These are phyloP conservation scores for Lasioglossum lativentre DNA, from an alignment of 2,888 invertebrate genomes.

Conservation along the genomic window DNA sequence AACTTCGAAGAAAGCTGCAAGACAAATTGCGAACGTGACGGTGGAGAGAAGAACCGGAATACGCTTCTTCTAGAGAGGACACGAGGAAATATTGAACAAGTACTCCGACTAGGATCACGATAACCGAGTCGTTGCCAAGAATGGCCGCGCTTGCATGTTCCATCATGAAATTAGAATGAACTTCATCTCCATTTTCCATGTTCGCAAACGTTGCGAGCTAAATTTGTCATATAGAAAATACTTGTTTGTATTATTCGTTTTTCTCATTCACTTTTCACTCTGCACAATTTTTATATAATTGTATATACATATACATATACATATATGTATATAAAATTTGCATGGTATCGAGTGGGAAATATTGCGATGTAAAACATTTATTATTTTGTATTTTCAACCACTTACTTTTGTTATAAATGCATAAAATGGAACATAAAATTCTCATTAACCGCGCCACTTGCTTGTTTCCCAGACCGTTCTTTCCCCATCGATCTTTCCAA, in stretches of 20 bases:
- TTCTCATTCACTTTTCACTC: neutral
- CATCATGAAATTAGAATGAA: conserved; percentile 7
- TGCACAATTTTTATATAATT: too few species aligned
- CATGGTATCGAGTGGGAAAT: too few species aligned
- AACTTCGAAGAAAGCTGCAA: conserved; percentile 12
- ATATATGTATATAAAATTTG: too few species aligned
- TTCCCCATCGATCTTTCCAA: conserved; percentile 5
- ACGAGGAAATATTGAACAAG: neutral
- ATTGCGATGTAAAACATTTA: neutral
- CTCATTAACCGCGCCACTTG: neutral
- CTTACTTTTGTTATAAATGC: too few species aligned
- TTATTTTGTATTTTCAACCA: neutral
- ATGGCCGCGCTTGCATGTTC: neutral
- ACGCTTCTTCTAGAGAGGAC: conserved; percentile 5
- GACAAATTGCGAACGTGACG: conserved; percentile 37
- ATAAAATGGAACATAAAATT: neutral
- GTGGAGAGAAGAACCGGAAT: conserved; percentile 5
- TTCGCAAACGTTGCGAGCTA: neutral
- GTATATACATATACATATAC: too few species aligned
- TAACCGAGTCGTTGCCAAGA: conserved; percentile 11
- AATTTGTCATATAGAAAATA: neutral
- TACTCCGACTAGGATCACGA: neutral
- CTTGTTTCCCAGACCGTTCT: neutral
- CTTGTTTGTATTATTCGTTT: neutral
- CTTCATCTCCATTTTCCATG: neutral